These are phyloP conservation scores for Clostera curtula DNA, from an alignment of 2,888 invertebrate species.

Conservation along the genomic window DNA sequence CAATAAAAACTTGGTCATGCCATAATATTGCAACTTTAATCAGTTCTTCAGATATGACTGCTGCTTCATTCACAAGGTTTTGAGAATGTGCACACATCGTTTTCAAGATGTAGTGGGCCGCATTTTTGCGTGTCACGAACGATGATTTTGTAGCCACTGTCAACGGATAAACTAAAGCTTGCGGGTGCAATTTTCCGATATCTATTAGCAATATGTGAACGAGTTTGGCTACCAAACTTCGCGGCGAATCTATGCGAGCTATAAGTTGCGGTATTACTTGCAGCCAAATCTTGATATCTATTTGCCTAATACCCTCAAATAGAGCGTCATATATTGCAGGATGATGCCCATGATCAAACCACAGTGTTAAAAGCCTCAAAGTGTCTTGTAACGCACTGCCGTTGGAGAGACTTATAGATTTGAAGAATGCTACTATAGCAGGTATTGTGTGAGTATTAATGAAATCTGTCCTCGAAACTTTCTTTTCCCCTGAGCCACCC, in stretches of 20 bases:
- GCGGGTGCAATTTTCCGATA: slow-evolving; percentile 97
- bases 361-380: slow-evolving; percentile 91
- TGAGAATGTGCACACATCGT: slow-evolving; percentile 96
- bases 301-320: slow-evolving; percentile 91
- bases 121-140: slow-evolving; percentile 85
- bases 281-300: slow-evolving; percentile 98
- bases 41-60: slow-evolving; percentile 95
- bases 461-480: slow-evolving; percentile 56
- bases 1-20: slow-evolving; percentile 92
- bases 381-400: slow-evolving; percentile 97
- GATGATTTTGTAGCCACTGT: slow-evolving; percentile 98
- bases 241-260: slow-evolving; percentile 96
- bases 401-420: slow-evolving; percentile 92
- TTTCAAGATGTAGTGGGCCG: slow-evolving; percentile 95
- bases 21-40: slow-evolving; percentile 98
- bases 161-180: slow-evolving; percentile 97
- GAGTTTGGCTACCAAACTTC: slow-evolving; percentile 89
- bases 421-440: slow-evolving; percentile 96
- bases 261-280: slow-evolving; percentile 99
- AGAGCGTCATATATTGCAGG: slow-evolving; percentile 95
- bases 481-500: slow-evolving; percentile 59
- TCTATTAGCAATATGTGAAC: slow-evolving; percentile 96
- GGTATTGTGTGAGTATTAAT: slow-evolving; percentile 84
- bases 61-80: slow-evolving; percentile 93
- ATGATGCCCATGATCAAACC: slow-evolving; percentile 98